Percentiles rank a stretch among this genome's conserved stretches.
phyloP scores from a whole-genome alignment of 2,113 vertebrate species.

The Grammomys dolichurus region DNA sequence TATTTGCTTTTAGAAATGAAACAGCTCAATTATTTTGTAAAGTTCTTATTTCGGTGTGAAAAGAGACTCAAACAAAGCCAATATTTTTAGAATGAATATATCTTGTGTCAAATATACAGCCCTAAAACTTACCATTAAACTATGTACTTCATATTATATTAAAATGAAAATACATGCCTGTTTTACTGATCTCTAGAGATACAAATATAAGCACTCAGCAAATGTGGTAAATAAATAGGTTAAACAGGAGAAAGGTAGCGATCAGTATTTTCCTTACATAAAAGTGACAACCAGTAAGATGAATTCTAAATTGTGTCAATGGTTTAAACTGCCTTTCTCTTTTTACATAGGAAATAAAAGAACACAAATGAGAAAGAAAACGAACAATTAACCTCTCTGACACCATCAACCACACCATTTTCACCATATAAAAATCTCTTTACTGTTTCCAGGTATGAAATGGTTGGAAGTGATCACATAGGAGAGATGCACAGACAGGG shows the following conservation, averaged over 20 bases:
- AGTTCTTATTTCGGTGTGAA: neutral
- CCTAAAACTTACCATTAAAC: neutral
- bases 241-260: neutral
- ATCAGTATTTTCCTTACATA: neutral
- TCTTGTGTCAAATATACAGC: neutral
- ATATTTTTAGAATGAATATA: neutral
- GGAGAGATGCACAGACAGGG: neutral
- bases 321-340: neutral
- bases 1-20: neutral
- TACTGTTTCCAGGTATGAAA: neutral
- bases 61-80: neutral
- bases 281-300: neutral
- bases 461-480: neutral
- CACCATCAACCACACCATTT: neutral
- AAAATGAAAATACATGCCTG: too few species aligned
- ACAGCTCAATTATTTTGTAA: neutral
- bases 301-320: constrained; percentile 17
- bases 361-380: neutral
- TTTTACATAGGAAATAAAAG: neutral
- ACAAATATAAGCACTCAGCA: neutral
- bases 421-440: neutral
- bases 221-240: neutral
- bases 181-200: neutral
- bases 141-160: neutral
- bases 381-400: neutral